These are phyloP conservation scores for Cactoblastis cactorum DNA, from an alignment of 2,888 invertebrate genomes.

Conservation along the genomic window DNA sequence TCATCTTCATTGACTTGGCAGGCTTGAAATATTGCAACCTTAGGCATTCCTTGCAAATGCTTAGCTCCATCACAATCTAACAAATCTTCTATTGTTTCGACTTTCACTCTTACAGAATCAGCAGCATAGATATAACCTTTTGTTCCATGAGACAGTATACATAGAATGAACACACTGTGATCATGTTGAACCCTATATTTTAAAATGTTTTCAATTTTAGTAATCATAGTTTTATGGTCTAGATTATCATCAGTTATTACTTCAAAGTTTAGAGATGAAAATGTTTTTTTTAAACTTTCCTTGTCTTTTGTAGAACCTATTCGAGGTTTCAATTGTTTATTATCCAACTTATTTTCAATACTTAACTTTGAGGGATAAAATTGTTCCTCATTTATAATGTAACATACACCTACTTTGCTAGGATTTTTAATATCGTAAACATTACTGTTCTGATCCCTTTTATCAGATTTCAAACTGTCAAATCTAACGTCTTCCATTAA, in stretches of 20 bases:
- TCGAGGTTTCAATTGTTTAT: conserved; percentile 37
- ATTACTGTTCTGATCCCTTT: conserved; percentile 31
- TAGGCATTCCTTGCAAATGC: conserved; percentile 53
- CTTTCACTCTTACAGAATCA: conserved; percentile 60
- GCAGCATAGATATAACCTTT: conserved; percentile 63
- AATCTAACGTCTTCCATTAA: conserved; percentile 36
- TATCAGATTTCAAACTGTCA: conserved; percentile 48
- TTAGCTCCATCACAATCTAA: conserved; percentile 52
- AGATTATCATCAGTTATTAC: conserved; percentile 50
- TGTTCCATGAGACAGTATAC: conserved; percentile 67
- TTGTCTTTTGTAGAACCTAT: conserved; percentile 55
- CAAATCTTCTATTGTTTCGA: conserved; percentile 58
- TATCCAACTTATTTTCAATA: conserved; percentile 35
- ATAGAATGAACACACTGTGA: conserved; percentile 66
- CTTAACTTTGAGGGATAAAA: conserved; percentile 59
- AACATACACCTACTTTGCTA: conserved; percentile 57
- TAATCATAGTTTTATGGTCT: conserved; percentile 44
- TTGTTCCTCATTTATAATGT: conserved; percentile 65
- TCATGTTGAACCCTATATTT: conserved; percentile 39
- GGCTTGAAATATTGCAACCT: conserved; percentile 64
- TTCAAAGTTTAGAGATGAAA: conserved; percentile 56
- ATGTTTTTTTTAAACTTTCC: conserved; percentile 44
- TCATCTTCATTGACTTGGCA: conserved; percentile 52
- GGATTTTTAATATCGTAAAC: conserved; percentile 53
- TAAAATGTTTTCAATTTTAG: conserved; percentile 49